Evolutionary conservation across 2,113 vertebrate species (phyloP).

Genomic region (Edolisoma coerulescens): DNA sequence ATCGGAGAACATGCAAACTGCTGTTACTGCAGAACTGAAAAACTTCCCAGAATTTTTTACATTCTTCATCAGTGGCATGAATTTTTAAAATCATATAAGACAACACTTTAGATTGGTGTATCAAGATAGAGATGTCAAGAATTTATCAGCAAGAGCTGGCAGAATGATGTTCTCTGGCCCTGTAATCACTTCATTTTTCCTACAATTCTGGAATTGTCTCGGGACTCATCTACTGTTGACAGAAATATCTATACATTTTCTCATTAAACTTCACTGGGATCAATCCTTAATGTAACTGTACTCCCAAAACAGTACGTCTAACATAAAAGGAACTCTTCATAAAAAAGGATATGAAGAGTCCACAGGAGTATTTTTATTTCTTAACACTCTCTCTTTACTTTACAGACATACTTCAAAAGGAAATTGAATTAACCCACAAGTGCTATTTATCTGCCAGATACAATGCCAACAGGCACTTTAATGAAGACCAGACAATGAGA

Average conservation of each 20-base stretch:
- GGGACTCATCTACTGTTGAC: not conserved
- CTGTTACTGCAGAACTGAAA: not conserved
- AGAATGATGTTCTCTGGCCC: not conserved
- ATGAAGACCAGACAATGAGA: not conserved
- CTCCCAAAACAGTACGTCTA: not conserved
- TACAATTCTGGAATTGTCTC: not conserved
- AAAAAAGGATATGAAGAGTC: not conserved
- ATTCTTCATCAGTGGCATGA: not conserved
- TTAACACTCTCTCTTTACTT: not conserved
- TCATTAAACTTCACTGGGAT: not conserved
- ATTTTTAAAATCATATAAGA: not conserved
- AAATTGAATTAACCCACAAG: not conserved
- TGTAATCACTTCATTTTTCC: not conserved
- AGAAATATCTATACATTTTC: not conserved
- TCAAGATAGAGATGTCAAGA: not conserved
- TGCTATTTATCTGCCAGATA: not conserved
- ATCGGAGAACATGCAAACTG: fast-evolving
- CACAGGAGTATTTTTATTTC: not conserved
- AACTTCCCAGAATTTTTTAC: not conserved
- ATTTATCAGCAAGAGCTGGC: not conserved
- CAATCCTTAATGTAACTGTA: not conserved
- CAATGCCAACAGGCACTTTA: not conserved
- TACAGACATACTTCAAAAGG: not conserved
- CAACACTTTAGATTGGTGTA: not conserved
- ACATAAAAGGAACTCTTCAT: not conserved